Conservation (phyloP, 1,140 invertebrate species). For the Pseudoatta argentina region DNA sequence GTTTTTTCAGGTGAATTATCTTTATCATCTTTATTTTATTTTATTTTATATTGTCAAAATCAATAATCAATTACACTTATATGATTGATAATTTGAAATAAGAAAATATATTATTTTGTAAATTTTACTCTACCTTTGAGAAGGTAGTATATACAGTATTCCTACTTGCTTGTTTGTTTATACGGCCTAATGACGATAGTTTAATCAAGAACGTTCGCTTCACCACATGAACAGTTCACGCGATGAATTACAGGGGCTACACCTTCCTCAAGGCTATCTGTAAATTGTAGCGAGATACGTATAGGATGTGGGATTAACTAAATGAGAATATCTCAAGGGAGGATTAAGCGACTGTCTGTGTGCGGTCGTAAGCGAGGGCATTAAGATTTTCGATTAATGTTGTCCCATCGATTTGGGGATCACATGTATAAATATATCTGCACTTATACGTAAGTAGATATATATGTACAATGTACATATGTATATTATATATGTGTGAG, state of each 20-base stretch:
- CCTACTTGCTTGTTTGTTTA: background rate
- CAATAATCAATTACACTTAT: background rate
- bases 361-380: slow-evolving; percentile 73
- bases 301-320: slow-evolving; percentile 72
- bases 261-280: slow-evolving; percentile 59
- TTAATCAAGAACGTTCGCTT: slow-evolving; percentile 40
- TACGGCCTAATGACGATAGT: slow-evolving; percentile 18
- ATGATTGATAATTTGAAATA: background rate
- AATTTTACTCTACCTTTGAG: background rate
- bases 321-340: slow-evolving; percentile 75
- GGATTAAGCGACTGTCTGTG: slow-evolving; percentile 80
- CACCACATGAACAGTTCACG: slow-evolving; percentile 43
- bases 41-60: background rate
- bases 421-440: background rate
- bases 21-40: background rate
- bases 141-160: slow-evolving; percentile 4
- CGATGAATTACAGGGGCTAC: slow-evolving; percentile 46
- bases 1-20: background rate
- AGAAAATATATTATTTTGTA: background rate
- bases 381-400: slow-evolving; percentile 78
- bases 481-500: background rate
- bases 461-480: background rate
- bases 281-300: slow-evolving; percentile 51
- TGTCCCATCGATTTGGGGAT: slow-evolving; percentile 56
- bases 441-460: background rate